A percentile compares a stretch with the other conserved stretches of the same genome.
phyloP scores from a whole-genome alignment of 2,888 invertebrate species.

The Ashinkailepas kermadecensis region DNA sequence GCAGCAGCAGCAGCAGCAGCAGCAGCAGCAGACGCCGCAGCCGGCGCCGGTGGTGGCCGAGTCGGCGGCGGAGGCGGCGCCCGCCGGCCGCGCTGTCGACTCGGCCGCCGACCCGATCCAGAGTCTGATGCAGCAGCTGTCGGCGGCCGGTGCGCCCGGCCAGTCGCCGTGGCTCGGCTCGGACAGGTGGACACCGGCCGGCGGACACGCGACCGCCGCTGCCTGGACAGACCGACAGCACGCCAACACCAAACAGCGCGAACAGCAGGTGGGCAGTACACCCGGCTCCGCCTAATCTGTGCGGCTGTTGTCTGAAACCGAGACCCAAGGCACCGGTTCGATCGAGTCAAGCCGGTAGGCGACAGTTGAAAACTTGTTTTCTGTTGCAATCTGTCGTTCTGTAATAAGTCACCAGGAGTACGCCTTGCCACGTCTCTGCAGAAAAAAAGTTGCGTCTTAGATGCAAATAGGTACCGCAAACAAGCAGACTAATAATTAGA shows the following conservation, averaged over 20 bases:
- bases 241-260: background rate
- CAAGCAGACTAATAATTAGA: too few relatives aligned
- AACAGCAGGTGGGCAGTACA: constrained; percentile 44
- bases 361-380: too few relatives aligned
- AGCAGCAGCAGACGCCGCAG: background rate
- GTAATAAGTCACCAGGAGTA: too few relatives aligned
- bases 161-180: background rate
- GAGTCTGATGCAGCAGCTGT: constrained; percentile 39
- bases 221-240: background rate
- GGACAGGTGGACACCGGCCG: background rate
- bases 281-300: too few relatives aligned
- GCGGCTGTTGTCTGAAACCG: too few relatives aligned
- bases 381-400: too few relatives aligned
- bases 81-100: constrained; percentile 8
- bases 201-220: background rate
- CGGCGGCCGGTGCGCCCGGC: constrained; percentile 37
- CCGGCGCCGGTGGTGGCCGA: constrained; percentile 38
- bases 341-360: too few relatives aligned
- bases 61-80: constrained; percentile 28
- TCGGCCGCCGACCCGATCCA: constrained; percentile 33
- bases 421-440: too few relatives aligned
- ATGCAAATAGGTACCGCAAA: too few relatives aligned
- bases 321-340: too few relatives aligned
- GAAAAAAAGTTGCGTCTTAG: too few relatives aligned
- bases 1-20: constrained; percentile 24